Conservation (phyloP, 2,797 vertebrate genomes). For the Lithobates sylvaticus region DNA sequence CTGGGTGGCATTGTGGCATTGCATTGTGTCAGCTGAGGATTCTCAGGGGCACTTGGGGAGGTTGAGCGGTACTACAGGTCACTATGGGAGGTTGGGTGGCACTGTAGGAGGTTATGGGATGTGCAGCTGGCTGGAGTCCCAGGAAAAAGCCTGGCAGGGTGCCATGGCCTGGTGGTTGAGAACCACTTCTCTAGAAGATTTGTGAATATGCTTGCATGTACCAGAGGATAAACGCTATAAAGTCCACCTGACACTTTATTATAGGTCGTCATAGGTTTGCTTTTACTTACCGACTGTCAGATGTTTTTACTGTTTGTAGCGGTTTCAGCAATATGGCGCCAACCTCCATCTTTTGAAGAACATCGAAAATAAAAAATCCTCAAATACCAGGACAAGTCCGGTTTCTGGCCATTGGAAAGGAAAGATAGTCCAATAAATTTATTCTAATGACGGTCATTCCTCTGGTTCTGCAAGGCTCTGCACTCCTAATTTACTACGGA, state of each 20-base stretch:
- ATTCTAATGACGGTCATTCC: constrained; percentile 25
- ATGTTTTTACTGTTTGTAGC: neutral
- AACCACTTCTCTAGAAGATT: neutral
- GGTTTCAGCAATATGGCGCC: neutral
- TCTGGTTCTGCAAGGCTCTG: constrained; percentile 6
- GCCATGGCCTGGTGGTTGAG: no score
- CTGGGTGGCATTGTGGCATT: no score
- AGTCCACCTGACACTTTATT: neutral
- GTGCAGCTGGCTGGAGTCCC: no score
- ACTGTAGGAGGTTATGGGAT: no score
- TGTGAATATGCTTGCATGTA: neutral
- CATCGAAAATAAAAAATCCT: neutral
- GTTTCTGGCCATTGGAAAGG: neutral
- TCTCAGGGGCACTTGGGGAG: no score
- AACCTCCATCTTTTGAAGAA: constrained; percentile 1
- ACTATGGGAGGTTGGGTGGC: no score
- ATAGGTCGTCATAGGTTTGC: neutral
- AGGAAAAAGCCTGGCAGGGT: no score
- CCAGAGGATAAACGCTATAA: neutral
- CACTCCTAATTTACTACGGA: constrained; percentile 46
- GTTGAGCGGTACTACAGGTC: no score
- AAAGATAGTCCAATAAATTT: constrained; percentile 36
- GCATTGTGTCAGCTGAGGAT: no score
- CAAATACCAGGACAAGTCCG: neutral
- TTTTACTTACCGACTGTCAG: no score